Evolutionary conservation across 37 sponge, comb jelly and placozoan genomes (phyloP).

Genomic region (Diacarnus erythraeanus): DNA sequence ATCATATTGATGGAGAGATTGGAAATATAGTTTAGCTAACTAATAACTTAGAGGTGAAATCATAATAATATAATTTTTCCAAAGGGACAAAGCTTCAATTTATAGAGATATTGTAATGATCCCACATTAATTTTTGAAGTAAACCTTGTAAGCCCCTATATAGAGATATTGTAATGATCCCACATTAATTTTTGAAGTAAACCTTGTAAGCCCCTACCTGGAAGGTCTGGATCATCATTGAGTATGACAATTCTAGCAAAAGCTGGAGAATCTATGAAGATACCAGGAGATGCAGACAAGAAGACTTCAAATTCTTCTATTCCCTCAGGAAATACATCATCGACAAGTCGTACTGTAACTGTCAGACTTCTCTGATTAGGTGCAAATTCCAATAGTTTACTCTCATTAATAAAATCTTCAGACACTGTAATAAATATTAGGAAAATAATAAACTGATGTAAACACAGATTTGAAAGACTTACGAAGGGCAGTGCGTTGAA

Average conservation of each 20-base stretch:
- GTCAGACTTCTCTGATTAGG: not conserved
- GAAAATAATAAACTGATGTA: too few species aligned
- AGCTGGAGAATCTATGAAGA: constrained; percentile 7
- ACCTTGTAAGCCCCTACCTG: constrained; percentile 9
- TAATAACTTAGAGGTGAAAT: too few species aligned
- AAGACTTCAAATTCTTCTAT: constrained; percentile 29
- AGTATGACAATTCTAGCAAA: constrained; percentile 5
- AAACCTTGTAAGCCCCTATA: not conserved
- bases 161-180: too few species aligned
- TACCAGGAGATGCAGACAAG: constrained; percentile 32
- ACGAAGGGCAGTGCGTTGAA: constrained; percentile 2
- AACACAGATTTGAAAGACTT: not conserved
- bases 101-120: too few species aligned
- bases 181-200: too few species aligned
- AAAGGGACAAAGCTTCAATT: too few species aligned
- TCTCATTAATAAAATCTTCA: constrained; percentile 6
- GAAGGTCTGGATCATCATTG: constrained; percentile 28
- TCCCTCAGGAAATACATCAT: constrained; percentile 43
- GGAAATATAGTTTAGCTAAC: too few species aligned
- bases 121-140: too few species aligned
- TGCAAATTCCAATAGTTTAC: not conserved
- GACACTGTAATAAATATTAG: constrained; percentile 6
- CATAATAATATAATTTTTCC: too few species aligned
- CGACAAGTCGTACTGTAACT: not conserved
- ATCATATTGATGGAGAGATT: too few species aligned